phyloP scores from a whole-genome alignment of 2,888 invertebrate species.

The Bellardia pandia region DNA sequence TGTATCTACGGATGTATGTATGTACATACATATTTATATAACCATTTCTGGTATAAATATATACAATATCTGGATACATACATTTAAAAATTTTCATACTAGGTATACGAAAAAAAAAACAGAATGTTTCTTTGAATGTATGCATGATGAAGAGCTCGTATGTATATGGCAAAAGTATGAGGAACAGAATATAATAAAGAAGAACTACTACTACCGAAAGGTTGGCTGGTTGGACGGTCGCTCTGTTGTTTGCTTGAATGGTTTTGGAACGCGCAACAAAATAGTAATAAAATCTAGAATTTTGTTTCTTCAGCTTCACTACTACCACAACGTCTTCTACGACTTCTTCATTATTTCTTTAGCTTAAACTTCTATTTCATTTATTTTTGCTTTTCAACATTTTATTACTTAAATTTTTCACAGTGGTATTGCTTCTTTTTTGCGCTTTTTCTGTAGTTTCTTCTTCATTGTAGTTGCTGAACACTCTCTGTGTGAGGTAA shows the following conservation, averaged over 20 bases:
- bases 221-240: slow-evolving; percentile 1
- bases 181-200: slow-evolving; percentile 35
- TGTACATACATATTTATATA: background rate
- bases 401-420: slow-evolving; percentile 44
- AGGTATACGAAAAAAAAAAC: background rate
- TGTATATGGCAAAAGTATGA: slow-evolving; percentile 35
- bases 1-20: slow-evolving; percentile 34
- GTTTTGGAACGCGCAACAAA: slow-evolving; percentile 47
- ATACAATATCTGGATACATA: slow-evolving; percentile 12
- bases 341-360: slow-evolving; percentile 25
- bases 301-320: slow-evolving; percentile 7
- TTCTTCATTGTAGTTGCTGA: slow-evolving; percentile 14
- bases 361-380: slow-evolving; percentile 4
- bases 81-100: background rate
- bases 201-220: slow-evolving; percentile 44
- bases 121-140: slow-evolving; percentile 24
- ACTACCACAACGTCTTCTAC: background rate
- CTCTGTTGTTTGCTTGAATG: slow-evolving; percentile 54
- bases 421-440: slow-evolving; percentile 41
- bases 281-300: slow-evolving; percentile 46
- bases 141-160: background rate
- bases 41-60: slow-evolving; percentile 47
- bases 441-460: slow-evolving; percentile 1
- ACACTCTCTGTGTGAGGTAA: slow-evolving; percentile 12
- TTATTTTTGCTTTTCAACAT: background rate